Base-by-base conservation (phyloP, 2,888 invertebrate species). In the Cyaniris semiargus region DNA sequence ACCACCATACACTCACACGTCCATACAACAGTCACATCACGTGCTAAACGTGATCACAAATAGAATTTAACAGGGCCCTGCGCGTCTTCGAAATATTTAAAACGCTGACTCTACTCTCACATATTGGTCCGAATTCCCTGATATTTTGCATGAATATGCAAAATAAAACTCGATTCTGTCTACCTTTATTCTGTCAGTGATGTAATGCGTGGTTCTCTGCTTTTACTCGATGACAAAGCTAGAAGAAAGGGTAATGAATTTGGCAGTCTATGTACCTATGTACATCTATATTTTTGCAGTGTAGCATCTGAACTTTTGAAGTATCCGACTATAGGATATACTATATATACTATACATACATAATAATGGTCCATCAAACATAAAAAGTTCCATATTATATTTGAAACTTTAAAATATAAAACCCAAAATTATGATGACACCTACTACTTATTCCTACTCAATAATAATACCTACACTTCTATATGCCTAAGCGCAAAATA, bases 41-140 rank as follows among this genome's bases (percentile, higher is more conserved):
- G 74, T 48, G 48, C 72, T 48, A 48, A 48, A 72, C 44, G 72
- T 38, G 48, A 48, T 74, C 53, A 74, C 74, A 74, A 74, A 74
- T 53, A 74, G 53, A 74, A 74, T 74, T 48, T 74, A 48, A 53
- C 74, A 72, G 74, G 27, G 27, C 53, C 48, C 13, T 72, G 71
- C 34, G n/a, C 71, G 71, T 38, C 34, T 71, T 23, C 7, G 34
- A 71, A 71, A 71, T 71, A 71, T 38, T 71, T 71, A n/a, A 31
- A 66, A 66, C 27, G 66, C 27, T 18, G 27, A 66, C 13, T 18
- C 66, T 15, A 8, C 60, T 23, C 13, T 23, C 23, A 18, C 66
- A 15, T 15, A 66, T 66, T 18, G 66, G 15, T 31, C 21, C 23
- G 23, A 66, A 27, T 27, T 15, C 60, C 10, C 13, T 21, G 53